A percentile compares a stretch with the other conserved stretches of the same genome.
Conservation (phyloP, 2,888 invertebrate genomes). For the Sepiola atlantica region DNA sequence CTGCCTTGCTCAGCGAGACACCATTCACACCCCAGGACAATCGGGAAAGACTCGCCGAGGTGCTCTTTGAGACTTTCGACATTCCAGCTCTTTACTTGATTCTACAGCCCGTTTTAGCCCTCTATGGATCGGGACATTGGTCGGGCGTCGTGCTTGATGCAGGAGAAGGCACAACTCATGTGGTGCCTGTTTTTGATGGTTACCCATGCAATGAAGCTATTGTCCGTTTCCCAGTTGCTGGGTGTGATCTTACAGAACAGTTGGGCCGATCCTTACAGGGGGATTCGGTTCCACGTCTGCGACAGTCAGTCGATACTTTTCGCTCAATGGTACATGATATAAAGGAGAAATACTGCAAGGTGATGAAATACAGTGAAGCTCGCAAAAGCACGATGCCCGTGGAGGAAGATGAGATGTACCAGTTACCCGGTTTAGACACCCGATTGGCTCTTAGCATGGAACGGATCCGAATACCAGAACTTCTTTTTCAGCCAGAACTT, state of each 20-base stretch:
- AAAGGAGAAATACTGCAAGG: slow-evolving; percentile 36
- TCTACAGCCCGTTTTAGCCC: slow-evolving; percentile 34
- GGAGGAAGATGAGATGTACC: background rate
- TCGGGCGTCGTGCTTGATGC: slow-evolving; percentile 39
- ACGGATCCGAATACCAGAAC: slow-evolving; percentile 15
- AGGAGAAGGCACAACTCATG: slow-evolving; percentile 38
- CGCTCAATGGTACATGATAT: slow-evolving; percentile 34
- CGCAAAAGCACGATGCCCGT: slow-evolving; percentile 13
- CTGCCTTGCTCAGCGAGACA: slow-evolving; percentile 42
- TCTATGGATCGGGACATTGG: slow-evolving; percentile 46
- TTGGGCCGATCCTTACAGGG: slow-evolving; percentile 37
- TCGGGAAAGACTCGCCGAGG: slow-evolving; percentile 37
- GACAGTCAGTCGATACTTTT: background rate
- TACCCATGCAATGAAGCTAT: slow-evolving; percentile 47
- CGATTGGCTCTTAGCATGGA: background rate
- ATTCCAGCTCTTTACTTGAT: slow-evolving; percentile 42
- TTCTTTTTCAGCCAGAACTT: slow-evolving; percentile 41
- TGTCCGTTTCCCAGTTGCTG: slow-evolving; percentile 42
- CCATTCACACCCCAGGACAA: slow-evolving; percentile 12
- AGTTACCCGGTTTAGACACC: background rate
- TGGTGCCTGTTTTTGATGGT: slow-evolving; percentile 45
- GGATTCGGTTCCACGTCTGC: slow-evolving; percentile 19
- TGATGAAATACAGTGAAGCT: slow-evolving; percentile 37
- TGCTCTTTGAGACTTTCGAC: slow-evolving; percentile 43
- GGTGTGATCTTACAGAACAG: slow-evolving; percentile 42